Base-by-base conservation (phyloP, 2,797 vertebrate genomes). In the Sebastes alutus region DNA sequence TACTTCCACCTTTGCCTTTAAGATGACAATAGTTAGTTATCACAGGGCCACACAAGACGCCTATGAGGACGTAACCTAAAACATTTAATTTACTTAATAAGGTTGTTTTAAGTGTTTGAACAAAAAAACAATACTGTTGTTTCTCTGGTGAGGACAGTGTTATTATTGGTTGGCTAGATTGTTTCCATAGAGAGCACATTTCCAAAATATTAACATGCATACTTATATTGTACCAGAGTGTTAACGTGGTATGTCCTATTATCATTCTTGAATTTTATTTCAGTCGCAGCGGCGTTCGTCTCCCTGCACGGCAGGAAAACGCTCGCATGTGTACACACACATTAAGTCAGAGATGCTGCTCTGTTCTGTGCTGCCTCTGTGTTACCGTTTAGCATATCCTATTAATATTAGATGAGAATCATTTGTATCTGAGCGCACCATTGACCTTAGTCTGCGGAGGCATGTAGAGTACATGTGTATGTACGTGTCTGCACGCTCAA, bases 351-450 rank as follows among this genome's bases (percentile, higher is more conserved):
- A 81, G 75, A 62, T 23, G 72, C 77, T 71, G 69, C 60, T 32
- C 79, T 80, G 22, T 52, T 75, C 78, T 80, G 83, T 80, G 68
- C 74, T 77, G 79, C 83, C 84, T 85, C 78, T 59, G 72, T 87
- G 82, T 86, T 91, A 75, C 81, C 81, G 64, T 86, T 95, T 94
- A 94, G 82, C 94, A 93, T 94, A 93, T 92, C 83, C 85, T 89
- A 94, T 95, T 94, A 95, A 95, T 95, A 95, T 95, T 95, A 93
- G 88, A 95, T 94, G 92, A 93, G 92, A 94, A 93, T 92, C 87
- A 91, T 94, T 95, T 93, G 93, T 94, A 93, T 93, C 87, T 88
- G 84, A 93, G 89, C 72, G 67, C 89, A 89, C 86, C 78, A 65
- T 88, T 94, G 91, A 93, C 94, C 91, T 88, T 84, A 92, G 75